Percentiles rank a stretch among this genome's conserved stretches.
Conservation (phyloP, 1,140 invertebrate genomes). For the Dendroctonus ponderosae region DNA sequence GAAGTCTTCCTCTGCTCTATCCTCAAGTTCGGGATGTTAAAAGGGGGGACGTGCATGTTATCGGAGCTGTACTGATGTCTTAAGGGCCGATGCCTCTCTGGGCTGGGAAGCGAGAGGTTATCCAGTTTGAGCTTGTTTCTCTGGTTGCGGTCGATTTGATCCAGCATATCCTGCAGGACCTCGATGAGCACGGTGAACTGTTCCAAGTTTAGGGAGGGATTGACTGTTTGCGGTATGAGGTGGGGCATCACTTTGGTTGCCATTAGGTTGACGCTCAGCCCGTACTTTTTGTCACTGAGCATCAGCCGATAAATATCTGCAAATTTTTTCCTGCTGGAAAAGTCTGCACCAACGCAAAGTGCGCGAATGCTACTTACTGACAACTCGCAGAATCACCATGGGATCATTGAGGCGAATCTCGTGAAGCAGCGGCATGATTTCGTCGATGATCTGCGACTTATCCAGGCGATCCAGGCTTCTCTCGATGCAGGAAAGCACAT, state of each 20-base stretch:
- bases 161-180: slow-evolving; percentile 91
- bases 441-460: slow-evolving; percentile 84
- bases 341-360: not conserved
- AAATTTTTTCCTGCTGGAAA: slow-evolving; percentile 1
- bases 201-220: slow-evolving; percentile 84
- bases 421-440: slow-evolving; percentile 87
- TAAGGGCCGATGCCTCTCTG: slow-evolving; percentile 71
- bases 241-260: slow-evolving; percentile 92
- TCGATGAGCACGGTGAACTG: slow-evolving; percentile 85
- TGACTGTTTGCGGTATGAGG: slow-evolving; percentile 88
- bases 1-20: slow-evolving; percentile 84
- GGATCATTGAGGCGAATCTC: slow-evolving; percentile 85
- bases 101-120: slow-evolving; percentile 70
- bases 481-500: slow-evolving; percentile 75
- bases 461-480: slow-evolving; percentile 81
- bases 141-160: slow-evolving; percentile 86
- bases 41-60: slow-evolving; percentile 79
- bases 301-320: slow-evolving; percentile 91
- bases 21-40: slow-evolving; percentile 81
- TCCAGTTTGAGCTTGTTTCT: slow-evolving; percentile 81
- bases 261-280: slow-evolving; percentile 86
- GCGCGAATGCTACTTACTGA: slow-evolving; percentile 67
- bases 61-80: slow-evolving; percentile 83
- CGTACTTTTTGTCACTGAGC: slow-evolving; percentile 89
- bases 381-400: slow-evolving; percentile 73